These are phyloP conservation scores for Leuctra nigra DNA, from an alignment of 2,888 invertebrate species.

Conservation along the genomic window DNA sequence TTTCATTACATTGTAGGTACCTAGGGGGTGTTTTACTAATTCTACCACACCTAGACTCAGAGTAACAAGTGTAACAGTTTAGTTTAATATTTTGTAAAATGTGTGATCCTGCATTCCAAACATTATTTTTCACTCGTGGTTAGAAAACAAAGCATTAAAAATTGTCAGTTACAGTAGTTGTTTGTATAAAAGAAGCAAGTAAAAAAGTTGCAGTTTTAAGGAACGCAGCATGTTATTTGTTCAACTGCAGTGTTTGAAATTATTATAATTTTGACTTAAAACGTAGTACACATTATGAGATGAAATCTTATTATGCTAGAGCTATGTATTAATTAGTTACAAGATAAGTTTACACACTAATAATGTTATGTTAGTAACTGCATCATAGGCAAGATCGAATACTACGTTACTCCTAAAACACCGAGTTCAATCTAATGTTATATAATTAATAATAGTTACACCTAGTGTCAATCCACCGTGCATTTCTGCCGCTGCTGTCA, in stretches of 20 bases:
- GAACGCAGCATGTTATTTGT: conserved; percentile 25
- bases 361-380: conserved; percentile 24
- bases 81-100: background rate
- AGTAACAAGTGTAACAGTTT: background rate
- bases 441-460: conserved; percentile 18
- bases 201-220: conserved; percentile 23
- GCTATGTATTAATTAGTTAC: conserved; percentile 10
- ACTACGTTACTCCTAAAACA: conserved; percentile 24
- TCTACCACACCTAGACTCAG: background rate
- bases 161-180: conserved; percentile 10
- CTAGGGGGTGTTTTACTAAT: background rate
- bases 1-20: background rate
- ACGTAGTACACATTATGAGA: too few species aligned
- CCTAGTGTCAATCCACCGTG: conserved; percentile 4
- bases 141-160: conserved; percentile 18
- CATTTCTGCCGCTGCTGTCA: conserved; percentile 12
- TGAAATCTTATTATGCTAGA: too few species aligned
- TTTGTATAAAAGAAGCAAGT: conserved; percentile 25
- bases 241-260: conserved; percentile 13
- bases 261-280: background rate
- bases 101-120: too few species aligned
- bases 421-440: conserved; percentile 22
- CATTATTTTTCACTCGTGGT: background rate
- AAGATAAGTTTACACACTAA: conserved; percentile 14
- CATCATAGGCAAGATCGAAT: conserved; percentile 23